Evolutionary conservation across 2,113 vertebrate species (phyloP).

Genomic region (Eulemur rufifrons): DNA sequence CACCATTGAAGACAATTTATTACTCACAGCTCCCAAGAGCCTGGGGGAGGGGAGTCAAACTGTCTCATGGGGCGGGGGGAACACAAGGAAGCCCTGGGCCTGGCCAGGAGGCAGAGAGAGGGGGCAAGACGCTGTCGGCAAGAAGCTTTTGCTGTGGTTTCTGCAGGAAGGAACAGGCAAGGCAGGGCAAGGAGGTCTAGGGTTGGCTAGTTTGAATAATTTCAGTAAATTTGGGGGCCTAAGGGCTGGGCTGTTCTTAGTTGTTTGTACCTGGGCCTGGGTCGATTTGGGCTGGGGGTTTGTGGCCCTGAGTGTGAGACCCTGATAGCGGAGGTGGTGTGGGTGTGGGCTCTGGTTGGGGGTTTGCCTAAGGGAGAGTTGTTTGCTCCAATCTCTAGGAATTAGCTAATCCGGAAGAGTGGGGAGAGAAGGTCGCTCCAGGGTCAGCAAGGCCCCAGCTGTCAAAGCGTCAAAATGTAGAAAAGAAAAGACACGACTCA

Average conservation of each 20-base stretch:
- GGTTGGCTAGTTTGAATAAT: not conserved
- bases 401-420: not conserved
- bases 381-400: not conserved
- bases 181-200: not conserved
- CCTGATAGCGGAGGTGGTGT: not conserved
- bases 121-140: no score
- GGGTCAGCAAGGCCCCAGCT: not conserved
- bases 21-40: not conserved
- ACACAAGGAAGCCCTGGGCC: not conserved
- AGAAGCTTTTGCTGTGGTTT: not conserved
- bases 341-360: not conserved
- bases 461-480: not conserved
- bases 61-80: accelerated
- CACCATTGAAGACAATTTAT: not conserved
- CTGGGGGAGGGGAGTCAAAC: no score
- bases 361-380: not conserved
- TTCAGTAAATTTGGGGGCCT: not conserved
- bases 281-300: not conserved
- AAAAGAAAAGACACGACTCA: not conserved
- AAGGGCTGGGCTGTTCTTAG: not conserved
- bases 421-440: not conserved
- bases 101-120: not conserved
- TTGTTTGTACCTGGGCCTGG: accelerated
- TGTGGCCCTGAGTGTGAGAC: not conserved
- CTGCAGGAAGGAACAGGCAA: not conserved